Base-by-base conservation (phyloP, 2,888 invertebrate genomes). In the Aleiodes testaceus region DNA sequence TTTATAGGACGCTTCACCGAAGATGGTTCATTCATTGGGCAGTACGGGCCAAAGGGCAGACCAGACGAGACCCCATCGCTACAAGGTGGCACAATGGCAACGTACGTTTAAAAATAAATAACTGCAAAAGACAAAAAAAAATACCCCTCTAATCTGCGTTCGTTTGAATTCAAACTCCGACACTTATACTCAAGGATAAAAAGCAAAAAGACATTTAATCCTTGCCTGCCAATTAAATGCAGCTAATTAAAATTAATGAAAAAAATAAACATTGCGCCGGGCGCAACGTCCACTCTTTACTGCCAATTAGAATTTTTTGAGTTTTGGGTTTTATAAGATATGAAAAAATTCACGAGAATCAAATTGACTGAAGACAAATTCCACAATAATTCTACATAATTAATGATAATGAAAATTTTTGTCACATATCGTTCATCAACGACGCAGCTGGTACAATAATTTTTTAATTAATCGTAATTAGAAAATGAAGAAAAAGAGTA, bases 1-100 rank as follows among this genome's bases (percentile, higher is more conserved):
- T 72, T 66, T 72, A 9, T 89, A 94, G 94, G 94, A 87, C 95
- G 95, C 80, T 98, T 98, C 89, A 97, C 97, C 77, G 98, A 98
- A 90, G 97, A 98, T 89, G 97, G 97, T 63, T 97, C 97, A 76
- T 98, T 98, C 89, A 98, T 98, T 88, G 98, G 98, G 61, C 97
- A 97, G 89, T 98, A 98, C 89, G 97, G 97, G 84, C 95, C 95
- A 30, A 90, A 90, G 81, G 84, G 84, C 81, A 88, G 89, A 82
- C 87, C 89, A 79, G 88, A 88, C 76, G 87, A 88, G 78, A 87
- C 87, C 80, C 88, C 89, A 77, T 84, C 88, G 75, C 85, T 88
- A 80, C 86, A 88, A 78, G 89, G 89, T 80, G 89, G 90, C 82
- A 90, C 91, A 77, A 90, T 91, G 87, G 92, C 92, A 84, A 92